Conservation (phyloP, 2,888 invertebrate genomes). For the Anoplius nigerrimus region DNA sequence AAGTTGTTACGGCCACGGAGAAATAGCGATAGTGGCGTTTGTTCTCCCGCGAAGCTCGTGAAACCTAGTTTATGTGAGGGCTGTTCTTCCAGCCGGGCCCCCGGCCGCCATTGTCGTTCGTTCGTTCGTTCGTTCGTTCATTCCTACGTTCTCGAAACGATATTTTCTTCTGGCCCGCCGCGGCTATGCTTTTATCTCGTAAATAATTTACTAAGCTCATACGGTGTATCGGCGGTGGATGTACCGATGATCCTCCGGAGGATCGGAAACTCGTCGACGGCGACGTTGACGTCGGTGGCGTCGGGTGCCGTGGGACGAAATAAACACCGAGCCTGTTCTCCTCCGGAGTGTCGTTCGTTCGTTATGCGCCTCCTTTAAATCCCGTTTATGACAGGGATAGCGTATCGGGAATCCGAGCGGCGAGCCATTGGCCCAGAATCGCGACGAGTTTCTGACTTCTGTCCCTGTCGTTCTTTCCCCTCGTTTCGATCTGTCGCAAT, state of each 20-base stretch:
- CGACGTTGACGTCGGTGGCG: slow-evolving; percentile 24
- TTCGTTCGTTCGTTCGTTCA: too few relatives aligned
- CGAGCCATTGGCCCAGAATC: slow-evolving; percentile 8
- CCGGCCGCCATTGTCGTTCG: background rate
- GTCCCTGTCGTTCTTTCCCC: slow-evolving; percentile 4
- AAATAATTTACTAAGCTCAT: slow-evolving; percentile 5
- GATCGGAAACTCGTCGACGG: slow-evolving; percentile 19
- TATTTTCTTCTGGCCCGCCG: slow-evolving; percentile 7
- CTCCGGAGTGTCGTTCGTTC: slow-evolving; percentile 46
- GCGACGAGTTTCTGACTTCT: slow-evolving; percentile 2
- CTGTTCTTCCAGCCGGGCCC: background rate
- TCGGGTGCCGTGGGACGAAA: slow-evolving; percentile 29
- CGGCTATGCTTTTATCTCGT: slow-evolving; percentile 23
- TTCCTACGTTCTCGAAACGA: slow-evolving; percentile 8
- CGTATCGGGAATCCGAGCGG: slow-evolving; percentile 43
- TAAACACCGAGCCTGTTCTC: slow-evolving; percentile 26
- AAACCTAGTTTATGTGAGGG: too few relatives aligned
- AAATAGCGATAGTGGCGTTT: too few relatives aligned
- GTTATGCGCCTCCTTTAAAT: slow-evolving; percentile 45
- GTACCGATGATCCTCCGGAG: slow-evolving; percentile 23
- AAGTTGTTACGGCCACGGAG: too few relatives aligned
- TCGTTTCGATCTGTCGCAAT: background rate
- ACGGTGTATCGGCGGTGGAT: slow-evolving; percentile 1
- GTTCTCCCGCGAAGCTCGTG: too few relatives aligned
- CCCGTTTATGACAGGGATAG: slow-evolving; percentile 43